Evolutionary conservation across 1,140 invertebrate genomes (phyloP).

Genomic region (Nymphalis io): DNA sequence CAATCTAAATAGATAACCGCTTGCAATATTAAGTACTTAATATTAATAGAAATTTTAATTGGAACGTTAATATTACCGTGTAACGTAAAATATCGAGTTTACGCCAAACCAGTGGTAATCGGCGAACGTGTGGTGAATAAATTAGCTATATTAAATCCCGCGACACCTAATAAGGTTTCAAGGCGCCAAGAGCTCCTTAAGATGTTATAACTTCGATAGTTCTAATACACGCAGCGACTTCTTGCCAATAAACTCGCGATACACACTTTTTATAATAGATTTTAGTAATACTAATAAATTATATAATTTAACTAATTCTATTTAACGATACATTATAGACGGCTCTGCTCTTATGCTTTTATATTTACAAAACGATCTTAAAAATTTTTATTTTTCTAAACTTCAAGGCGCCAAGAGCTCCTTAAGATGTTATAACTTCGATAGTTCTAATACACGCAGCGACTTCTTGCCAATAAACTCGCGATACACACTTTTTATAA

Average conservation of each 20-base stretch:
- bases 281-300: no score
- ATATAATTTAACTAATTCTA: no score
- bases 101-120: conserved; percentile 33
- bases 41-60: conserved; percentile 40
- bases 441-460: neutral
- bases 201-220: conserved; percentile 16
- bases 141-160: conserved; percentile 3
- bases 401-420: conserved; percentile 15
- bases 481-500: neutral
- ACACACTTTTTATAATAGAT: neutral
- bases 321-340: no score
- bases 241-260: neutral
- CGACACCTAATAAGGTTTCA: conserved; percentile 30
- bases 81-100: conserved; percentile 39
- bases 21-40: conserved; percentile 20
- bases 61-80: conserved; percentile 27
- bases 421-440: conserved; percentile 19
- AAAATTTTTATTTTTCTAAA: no score
- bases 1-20: neutral
- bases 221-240: neutral
- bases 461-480: neutral
- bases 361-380: no score
- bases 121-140: conserved; percentile 22
- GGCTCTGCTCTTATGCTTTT: no score
- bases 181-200: conserved; percentile 17